phyloP scores from a whole-genome alignment of 2,888 invertebrate species.

The Drosophila vallismaia region DNA sequence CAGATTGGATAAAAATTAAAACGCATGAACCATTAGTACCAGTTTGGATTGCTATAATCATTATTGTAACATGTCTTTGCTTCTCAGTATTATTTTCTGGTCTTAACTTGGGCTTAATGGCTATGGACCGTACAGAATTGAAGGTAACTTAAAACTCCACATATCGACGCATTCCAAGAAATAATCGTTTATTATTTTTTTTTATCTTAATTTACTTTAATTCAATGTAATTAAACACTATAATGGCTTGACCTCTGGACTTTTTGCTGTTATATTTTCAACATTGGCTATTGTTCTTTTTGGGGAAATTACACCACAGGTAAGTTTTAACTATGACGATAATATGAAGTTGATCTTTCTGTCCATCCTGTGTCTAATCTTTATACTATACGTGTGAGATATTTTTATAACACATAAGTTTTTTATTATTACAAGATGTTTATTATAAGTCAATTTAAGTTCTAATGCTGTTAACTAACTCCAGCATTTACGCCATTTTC shows the following conservation, averaged over 20 bases:
- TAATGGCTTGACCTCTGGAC: slow-evolving; percentile 92
- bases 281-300: slow-evolving; percentile 97
- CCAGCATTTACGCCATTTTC: no score
- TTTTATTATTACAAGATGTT: no score
- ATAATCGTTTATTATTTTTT: no score
- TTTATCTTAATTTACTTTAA: no score
- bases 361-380: no score
- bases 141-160: slow-evolving; percentile 84
- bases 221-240: no score
- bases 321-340: slow-evolving; percentile 59
- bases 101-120: slow-evolving; percentile 97
- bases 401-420: no score
- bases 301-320: slow-evolving; percentile 98
- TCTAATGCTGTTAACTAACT: no score
- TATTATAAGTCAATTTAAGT: no score
- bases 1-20: slow-evolving; percentile 87
- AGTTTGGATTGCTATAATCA: slow-evolving; percentile 89
- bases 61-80: slow-evolving; percentile 89
- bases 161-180: no score
- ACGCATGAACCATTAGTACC: slow-evolving; percentile 89
- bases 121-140: slow-evolving; percentile 96
- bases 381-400: no score
- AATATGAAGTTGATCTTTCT: no score
- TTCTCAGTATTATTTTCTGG: slow-evolving; percentile 99
- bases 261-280: slow-evolving; percentile 95